Conservation (phyloP, 2,888 invertebrate species). For the Polietes domitor region DNA sequence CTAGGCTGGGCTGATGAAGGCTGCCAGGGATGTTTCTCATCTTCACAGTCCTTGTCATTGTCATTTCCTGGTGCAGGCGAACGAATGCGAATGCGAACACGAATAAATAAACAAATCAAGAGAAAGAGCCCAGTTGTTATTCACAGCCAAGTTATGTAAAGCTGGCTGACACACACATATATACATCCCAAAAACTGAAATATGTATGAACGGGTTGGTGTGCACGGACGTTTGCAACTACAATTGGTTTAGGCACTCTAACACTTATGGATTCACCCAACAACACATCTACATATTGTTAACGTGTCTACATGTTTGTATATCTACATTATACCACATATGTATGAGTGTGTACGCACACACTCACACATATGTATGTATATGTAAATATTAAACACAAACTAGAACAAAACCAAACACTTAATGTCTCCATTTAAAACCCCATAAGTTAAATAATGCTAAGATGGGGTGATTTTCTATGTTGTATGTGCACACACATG, state of each 20-base stretch:
- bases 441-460: conserved; percentile 41
- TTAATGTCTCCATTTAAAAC: conserved; percentile 39
- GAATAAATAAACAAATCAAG: conserved; percentile 26
- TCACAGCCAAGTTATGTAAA: conserved; percentile 14
- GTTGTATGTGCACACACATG: background rate
- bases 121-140: conserved; percentile 27
- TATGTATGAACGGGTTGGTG: background rate
- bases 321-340: background rate
- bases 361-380: background rate
- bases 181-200: background rate
- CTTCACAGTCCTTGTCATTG: background rate
- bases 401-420: conserved; percentile 14
- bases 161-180: background rate
- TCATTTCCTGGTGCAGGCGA: conserved; percentile 14
- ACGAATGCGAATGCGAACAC: background rate
- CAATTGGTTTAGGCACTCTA: conserved; percentile 15
- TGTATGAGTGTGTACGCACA: background rate
- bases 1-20: conserved; percentile 15
- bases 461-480: background rate
- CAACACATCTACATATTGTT: background rate
- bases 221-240: background rate
- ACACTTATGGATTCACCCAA: conserved; percentile 28
- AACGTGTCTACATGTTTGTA: background rate
- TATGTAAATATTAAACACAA: conserved; percentile 11
- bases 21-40: background rate